Conservation (phyloP, 2,888 invertebrate species). For the Troides oblongomaculatus region DNA sequence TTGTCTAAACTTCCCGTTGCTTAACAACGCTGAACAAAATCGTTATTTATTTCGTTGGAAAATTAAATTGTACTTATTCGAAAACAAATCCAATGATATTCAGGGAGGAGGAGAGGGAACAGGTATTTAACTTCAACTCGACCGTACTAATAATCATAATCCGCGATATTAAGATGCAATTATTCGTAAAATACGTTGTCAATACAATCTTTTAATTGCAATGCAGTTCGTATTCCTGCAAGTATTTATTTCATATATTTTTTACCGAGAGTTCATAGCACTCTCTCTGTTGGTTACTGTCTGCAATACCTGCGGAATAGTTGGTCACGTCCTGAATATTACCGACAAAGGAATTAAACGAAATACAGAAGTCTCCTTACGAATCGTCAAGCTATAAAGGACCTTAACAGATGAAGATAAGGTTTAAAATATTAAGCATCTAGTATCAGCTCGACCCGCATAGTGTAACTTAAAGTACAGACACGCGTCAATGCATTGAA, state of each 20-base stretch:
- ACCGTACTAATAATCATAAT: slow-evolving; percentile 18
- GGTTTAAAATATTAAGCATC: slow-evolving; percentile 27
- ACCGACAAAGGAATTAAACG: slow-evolving; percentile 47
- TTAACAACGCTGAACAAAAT: background rate
- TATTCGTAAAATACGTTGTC: slow-evolving; percentile 17
- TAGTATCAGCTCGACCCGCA: slow-evolving; percentile 55
- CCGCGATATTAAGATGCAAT: slow-evolving; percentile 4
- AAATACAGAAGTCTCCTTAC: slow-evolving; percentile 14
- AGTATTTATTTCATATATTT: slow-evolving; percentile 17
- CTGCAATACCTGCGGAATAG: slow-evolving; percentile 48
- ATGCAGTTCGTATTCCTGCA: slow-evolving; percentile 20
- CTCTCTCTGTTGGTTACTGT: slow-evolving; percentile 30
- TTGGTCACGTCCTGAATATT: slow-evolving; percentile 70
- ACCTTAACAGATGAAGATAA: slow-evolving; percentile 38
- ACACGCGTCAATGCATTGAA: slow-evolving; percentile 63
- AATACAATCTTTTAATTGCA: slow-evolving; percentile 23
- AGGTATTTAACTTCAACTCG: background rate
- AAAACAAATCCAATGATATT: background rate
- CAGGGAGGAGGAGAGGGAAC: background rate
- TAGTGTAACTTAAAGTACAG: slow-evolving; percentile 45
- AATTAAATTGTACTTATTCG: background rate
- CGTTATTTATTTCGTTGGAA: too few relatives aligned
- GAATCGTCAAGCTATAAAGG: slow-evolving; percentile 32
- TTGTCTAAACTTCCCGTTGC: background rate
- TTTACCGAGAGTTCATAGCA: slow-evolving; percentile 23